These are phyloP conservation scores for Andrena camellia DNA, from an alignment of 2,888 invertebrate genomes.

Conservation along the genomic window DNA sequence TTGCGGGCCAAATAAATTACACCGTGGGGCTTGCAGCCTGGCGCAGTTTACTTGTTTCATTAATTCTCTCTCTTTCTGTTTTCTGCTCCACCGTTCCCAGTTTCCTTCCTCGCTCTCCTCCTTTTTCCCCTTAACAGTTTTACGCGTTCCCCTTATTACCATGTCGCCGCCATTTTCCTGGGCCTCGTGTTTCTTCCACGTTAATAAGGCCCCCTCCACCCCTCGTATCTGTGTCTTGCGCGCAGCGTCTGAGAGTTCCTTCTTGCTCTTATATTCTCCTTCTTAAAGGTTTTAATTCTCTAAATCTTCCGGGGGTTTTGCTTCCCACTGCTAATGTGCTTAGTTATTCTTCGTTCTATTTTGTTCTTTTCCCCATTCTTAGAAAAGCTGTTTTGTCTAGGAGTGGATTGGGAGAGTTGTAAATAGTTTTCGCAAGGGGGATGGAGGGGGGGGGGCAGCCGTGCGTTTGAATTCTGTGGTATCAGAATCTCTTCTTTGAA, in stretches of 20 bases:
- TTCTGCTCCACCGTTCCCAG: not conserved
- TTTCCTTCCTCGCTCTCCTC: not conserved
- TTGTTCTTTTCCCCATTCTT: no score
- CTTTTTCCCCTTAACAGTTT: conserved; percentile 35
- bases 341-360: no score
- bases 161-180: conserved; percentile 20
- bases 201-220: conserved; percentile 12
- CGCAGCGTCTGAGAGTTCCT: not conserved
- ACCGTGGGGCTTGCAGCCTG: conserved; percentile 63
- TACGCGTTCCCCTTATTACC: conserved; percentile 38
- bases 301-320: not conserved
- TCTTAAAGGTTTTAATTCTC: not conserved
- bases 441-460: no score
- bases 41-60: conserved; percentile 73
- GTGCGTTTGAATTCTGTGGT: no score
- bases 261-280: not conserved
- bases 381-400: no score
- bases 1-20: conserved; percentile 75
- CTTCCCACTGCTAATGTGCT: not conserved
- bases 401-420: no score
- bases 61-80: conserved; percentile 61
- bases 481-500: no score
- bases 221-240: not conserved
- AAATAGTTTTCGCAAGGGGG: no score
- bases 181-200: not conserved